These are phyloP conservation scores for Kradibia gibbosae DNA, from an alignment of 1,140 invertebrate species.

Conservation along the genomic window DNA sequence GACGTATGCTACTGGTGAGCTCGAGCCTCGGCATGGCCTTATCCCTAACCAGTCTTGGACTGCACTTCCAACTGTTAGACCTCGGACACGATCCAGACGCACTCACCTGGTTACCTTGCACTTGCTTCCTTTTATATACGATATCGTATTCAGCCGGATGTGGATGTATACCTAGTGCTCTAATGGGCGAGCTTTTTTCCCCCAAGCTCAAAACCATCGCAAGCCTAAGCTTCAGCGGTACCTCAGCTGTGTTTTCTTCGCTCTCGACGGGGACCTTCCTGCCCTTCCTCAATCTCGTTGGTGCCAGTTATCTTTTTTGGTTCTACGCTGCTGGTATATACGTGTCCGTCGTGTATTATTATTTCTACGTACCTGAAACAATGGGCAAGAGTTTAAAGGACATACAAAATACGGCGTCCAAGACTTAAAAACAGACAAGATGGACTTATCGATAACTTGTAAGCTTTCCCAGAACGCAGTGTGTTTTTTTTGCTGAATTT, in stretches of 20 bases:
- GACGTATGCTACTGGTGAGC: conserved; percentile 60
- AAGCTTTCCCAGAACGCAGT: too few relatives aligned
- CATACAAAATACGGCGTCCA: conserved; percentile 65
- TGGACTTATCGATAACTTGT: too few relatives aligned
- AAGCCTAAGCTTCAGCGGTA: conserved; percentile 70
- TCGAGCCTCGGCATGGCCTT: conserved; percentile 60
- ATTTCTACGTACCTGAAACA: conserved; percentile 76
- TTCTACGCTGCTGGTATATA: conserved; percentile 72
- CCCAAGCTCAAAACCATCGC: conserved; percentile 68
- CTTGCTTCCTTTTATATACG: conserved; percentile 59
- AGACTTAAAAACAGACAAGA: not conserved
- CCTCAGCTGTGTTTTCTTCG: conserved; percentile 74
- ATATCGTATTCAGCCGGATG: conserved; percentile 63
- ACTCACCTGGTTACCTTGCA: conserved; percentile 68
- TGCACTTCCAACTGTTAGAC: conserved; percentile 69
- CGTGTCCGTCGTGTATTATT: conserved; percentile 72
- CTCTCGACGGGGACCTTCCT: conserved; percentile 74
- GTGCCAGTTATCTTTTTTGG: conserved; percentile 71
- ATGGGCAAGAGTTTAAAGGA: conserved; percentile 77
- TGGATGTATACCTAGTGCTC: conserved; percentile 64
- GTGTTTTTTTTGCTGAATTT: too few relatives aligned
- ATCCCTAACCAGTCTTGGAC: conserved; percentile 65
- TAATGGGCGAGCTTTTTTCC: conserved; percentile 68
- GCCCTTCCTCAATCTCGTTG: conserved; percentile 65
- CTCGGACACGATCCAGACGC: conserved; percentile 53